Conservation (phyloP, 2,113 vertebrate species). For the Petroica traversi region DNA sequence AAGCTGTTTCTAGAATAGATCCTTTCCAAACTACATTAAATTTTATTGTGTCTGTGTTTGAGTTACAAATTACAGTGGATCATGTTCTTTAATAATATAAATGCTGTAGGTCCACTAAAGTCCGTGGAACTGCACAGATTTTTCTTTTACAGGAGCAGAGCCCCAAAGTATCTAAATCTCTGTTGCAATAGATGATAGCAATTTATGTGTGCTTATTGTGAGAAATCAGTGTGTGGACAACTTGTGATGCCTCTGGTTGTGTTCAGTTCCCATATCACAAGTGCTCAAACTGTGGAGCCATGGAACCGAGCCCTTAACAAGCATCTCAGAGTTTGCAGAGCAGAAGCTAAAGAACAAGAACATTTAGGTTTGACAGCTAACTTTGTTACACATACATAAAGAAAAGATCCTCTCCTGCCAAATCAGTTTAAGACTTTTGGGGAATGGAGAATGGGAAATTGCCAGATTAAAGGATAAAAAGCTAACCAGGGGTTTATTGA, state of each 20-base stretch:
- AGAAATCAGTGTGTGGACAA: neutral
- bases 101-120: neutral
- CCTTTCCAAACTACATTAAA: constrained; percentile 20
- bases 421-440: neutral
- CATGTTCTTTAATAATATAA: neutral
- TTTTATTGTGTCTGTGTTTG: constrained; percentile 19
- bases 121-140: neutral
- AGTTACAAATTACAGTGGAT: neutral
- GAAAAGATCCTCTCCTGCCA: neutral
- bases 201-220: neutral
- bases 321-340: neutral
- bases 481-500: neutral
- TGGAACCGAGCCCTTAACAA: neutral
- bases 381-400: neutral
- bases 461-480: neutral
- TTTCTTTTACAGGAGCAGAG: neutral
- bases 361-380: neutral
- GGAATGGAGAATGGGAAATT: neutral
- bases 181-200: neutral
- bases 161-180: neutral
- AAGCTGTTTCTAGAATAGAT: constrained; percentile 40
- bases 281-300: neutral
- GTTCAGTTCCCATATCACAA: fast-evolving
- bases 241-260: fast-evolving
- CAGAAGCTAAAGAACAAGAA: neutral